Conservation (phyloP, 2,888 invertebrate genomes). For the Morpho helenor region DNA sequence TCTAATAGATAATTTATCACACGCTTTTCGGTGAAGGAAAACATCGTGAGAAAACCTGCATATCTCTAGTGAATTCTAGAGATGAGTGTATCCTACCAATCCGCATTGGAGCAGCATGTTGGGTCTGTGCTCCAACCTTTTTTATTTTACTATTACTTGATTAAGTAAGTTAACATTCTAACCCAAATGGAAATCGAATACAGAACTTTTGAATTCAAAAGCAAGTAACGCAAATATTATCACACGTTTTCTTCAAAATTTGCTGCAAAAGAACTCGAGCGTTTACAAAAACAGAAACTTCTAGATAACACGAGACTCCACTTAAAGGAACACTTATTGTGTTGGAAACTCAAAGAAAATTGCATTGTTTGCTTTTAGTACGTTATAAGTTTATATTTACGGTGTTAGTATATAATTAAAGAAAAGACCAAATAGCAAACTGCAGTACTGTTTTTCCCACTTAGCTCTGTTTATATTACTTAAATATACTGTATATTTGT, state of each 20-base stretch:
- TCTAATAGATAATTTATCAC: no score
- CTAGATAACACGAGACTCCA: background rate
- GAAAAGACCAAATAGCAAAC: background rate
- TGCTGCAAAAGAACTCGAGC: background rate
- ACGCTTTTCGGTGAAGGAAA: no score
- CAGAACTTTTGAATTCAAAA: background rate
- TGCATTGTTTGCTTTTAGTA: background rate
- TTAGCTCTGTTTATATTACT: conserved; percentile 5
- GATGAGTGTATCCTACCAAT: no score
- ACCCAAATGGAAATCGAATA: background rate
- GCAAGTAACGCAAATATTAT: background rate
- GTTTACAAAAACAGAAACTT: background rate
- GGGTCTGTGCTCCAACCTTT: no score
- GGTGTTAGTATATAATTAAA: conserved; percentile 3
- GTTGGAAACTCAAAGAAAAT: background rate
- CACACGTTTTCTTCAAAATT: background rate
- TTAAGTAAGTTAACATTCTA: background rate
- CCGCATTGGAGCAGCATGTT: no score
- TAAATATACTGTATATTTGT: background rate
- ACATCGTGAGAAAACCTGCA: no score
- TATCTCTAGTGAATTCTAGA: no score
- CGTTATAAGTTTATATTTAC: background rate
- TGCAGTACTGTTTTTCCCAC: conserved; percentile 3
- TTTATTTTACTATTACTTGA: no score
- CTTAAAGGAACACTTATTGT: background rate